phyloP scores from a whole-genome alignment of 1,140 invertebrate species.

The Anthonomus grandis region DNA sequence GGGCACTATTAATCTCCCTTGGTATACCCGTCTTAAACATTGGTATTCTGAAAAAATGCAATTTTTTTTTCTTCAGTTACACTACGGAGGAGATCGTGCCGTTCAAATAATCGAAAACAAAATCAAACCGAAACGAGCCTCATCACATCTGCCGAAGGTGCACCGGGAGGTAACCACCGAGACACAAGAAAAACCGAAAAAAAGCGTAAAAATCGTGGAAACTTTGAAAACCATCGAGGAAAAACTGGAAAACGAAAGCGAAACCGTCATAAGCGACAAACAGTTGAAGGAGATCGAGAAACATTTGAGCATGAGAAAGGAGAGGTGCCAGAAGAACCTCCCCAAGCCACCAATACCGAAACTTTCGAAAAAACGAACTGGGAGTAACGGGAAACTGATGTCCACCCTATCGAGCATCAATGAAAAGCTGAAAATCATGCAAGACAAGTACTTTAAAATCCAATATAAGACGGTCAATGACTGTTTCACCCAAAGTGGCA shows the following conservation, averaged over 20 bases:
- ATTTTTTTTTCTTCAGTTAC: slow-evolving; percentile 3
- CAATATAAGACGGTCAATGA: slow-evolving; percentile 29
- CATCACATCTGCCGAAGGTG: neutral
- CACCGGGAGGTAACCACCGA: slow-evolving; percentile 10
- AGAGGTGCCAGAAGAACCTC: slow-evolving; percentile 1
- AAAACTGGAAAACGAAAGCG: neutral
- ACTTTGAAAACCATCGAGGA: slow-evolving; percentile 6
- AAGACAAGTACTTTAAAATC: slow-evolving; percentile 32
- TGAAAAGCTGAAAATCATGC: slow-evolving; percentile 17
- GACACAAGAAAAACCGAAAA: neutral
- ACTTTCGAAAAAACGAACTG: neutral
- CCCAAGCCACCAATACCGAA: neutral
- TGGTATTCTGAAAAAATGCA: neutral
- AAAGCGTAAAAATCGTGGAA: slow-evolving; percentile 1
- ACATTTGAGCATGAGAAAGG: neutral
- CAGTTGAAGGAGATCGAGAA: neutral
- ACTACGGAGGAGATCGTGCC: slow-evolving; percentile 13
- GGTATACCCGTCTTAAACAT: no score
- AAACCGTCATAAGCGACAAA: neutral
- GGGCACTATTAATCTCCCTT: no score
- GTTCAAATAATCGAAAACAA: slow-evolving; percentile 12
- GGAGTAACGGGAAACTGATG: slow-evolving; percentile 2
- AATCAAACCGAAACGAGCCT: slow-evolving; percentile 16
- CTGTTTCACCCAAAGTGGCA: slow-evolving; percentile 20
- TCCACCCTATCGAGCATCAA: slow-evolving; percentile 5